Conservation (phyloP, 2,888 invertebrate species). For the Epinotia demarniana region DNA sequence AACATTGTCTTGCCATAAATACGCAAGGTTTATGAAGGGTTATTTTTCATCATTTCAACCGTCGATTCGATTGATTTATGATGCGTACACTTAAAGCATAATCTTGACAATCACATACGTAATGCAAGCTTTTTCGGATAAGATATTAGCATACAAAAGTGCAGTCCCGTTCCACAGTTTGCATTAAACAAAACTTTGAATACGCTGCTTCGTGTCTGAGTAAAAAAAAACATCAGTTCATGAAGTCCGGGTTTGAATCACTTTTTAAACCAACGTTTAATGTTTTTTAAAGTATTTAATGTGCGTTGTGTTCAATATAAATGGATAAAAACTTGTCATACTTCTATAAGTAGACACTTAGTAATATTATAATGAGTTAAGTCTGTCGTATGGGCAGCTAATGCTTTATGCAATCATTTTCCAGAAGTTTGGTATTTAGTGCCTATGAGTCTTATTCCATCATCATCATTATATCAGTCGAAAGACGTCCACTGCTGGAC, state of each 20-base stretch:
- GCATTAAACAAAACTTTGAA: slow-evolving; percentile 28
- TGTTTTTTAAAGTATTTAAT: not conserved
- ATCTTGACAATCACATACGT: slow-evolving; percentile 23
- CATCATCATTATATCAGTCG: too few species aligned
- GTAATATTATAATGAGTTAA: too few species aligned
- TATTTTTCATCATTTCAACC: not conserved
- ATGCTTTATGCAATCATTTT: too few species aligned
- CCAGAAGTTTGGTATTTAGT: too few species aligned
- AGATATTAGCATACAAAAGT: slow-evolving; percentile 43
- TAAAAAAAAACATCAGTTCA: not conserved
- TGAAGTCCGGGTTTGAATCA: not conserved
- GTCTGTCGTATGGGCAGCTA: too few species aligned
- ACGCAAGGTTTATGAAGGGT: not conserved
- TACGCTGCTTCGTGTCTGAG: slow-evolving; percentile 1
- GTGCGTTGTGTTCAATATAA: not conserved
- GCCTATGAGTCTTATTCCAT: too few species aligned
- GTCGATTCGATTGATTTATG: slow-evolving; percentile 22
- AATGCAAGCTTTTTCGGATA: slow-evolving; percentile 21
- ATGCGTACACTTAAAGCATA: slow-evolving; percentile 6
- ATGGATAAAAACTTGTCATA: too few species aligned
- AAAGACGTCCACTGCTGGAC: too few species aligned
- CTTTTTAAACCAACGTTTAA: not conserved
- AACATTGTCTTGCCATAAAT: not conserved
- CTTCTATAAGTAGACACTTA: too few species aligned
- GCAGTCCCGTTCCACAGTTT: slow-evolving; percentile 25